These are phyloP conservation scores for Xenopus borealis DNA, from an alignment of 2,113 vertebrate genomes.

Conservation along the genomic window DNA sequence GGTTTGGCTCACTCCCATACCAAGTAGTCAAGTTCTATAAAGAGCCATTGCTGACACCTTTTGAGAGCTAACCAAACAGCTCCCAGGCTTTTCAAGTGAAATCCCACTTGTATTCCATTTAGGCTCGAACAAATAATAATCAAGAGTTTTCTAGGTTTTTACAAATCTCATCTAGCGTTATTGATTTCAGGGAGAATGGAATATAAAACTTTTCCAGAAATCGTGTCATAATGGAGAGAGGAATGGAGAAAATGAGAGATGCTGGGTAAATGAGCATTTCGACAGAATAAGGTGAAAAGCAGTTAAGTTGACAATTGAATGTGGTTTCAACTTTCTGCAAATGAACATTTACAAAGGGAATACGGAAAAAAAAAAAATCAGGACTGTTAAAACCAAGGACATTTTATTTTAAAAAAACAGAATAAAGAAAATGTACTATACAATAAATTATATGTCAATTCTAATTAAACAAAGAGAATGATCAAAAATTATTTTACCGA, in stretches of 20 bases:
- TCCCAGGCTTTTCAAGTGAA: constrained; percentile 52
- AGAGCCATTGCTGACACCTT: constrained; percentile 21
- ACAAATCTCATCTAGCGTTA: constrained; percentile 50
- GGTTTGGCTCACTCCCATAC: too few relatives aligned
- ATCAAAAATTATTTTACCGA: constrained; percentile 28
- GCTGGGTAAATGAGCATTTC: constrained; percentile 46
- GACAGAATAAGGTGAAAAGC: constrained; percentile 53
- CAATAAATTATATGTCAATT: constrained; percentile 21
- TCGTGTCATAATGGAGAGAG: constrained; percentile 47
- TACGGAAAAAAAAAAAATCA: constrained; percentile 38
- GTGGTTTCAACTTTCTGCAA: constrained; percentile 51
- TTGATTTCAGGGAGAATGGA: constrained; percentile 57
- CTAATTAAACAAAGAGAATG: constrained; percentile 23
- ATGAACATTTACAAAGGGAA: constrained; percentile 51
- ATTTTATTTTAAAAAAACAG: constrained; percentile 45
- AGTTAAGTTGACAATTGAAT: constrained; percentile 53
- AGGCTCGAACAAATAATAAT: constrained; percentile 56
- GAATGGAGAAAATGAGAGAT: constrained; percentile 12
- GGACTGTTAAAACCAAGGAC: constrained; percentile 50
- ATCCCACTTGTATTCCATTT: constrained; percentile 28
- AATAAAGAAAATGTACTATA: background rate
- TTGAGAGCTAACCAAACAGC: constrained; percentile 47
- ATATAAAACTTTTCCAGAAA: constrained; percentile 45
- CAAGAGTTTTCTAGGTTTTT: constrained; percentile 48
- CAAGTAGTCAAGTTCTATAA: too few relatives aligned